Percentiles rank a stretch among this genome's conserved stretches.
phyloP scores from a whole-genome alignment of 2,888 invertebrate species.

The Orthonychiurus folsomi region DNA sequence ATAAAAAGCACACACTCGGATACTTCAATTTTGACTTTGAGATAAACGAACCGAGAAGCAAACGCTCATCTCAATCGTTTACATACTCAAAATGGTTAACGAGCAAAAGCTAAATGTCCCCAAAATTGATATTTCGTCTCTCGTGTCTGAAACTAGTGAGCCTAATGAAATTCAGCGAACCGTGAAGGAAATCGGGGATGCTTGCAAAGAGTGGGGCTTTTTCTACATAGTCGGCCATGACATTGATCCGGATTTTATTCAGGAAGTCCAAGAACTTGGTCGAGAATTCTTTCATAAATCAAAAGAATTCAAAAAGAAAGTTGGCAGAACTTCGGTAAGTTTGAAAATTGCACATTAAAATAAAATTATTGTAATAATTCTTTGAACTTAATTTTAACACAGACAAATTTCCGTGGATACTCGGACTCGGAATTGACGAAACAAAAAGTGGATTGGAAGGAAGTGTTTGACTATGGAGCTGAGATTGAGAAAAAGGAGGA shows the following conservation, averaged over 20 bases:
- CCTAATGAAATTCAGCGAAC: conserved; percentile 11
- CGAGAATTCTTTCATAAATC: conserved; percentile 27
- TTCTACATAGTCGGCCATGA: conserved; percentile 32
- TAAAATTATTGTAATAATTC: too few relatives aligned
- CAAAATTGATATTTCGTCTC: conserved; percentile 24
- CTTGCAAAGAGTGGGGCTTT: conserved; percentile 33
- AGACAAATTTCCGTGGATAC: conserved; percentile 31
- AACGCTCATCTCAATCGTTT: too few relatives aligned
- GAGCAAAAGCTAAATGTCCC: conserved; percentile 19
- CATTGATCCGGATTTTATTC: conserved; percentile 15
- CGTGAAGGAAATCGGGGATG: conserved; percentile 23
- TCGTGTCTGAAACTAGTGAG: conserved; percentile 1
- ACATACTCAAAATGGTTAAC: not conserved
- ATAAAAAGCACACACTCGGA: too few relatives aligned
- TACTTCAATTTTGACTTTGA: too few relatives aligned
- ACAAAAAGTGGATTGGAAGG: conserved; percentile 24
- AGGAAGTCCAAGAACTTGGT: conserved; percentile 17
- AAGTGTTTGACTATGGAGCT: conserved; percentile 23
- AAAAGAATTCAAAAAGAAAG: conserved; percentile 22
- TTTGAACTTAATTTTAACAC: too few relatives aligned
- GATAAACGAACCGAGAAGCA: too few relatives aligned
- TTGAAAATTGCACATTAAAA: too few relatives aligned
- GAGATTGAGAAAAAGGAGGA: conserved; percentile 15
- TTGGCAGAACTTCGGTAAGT: conserved; percentile 27
- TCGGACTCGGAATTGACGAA: conserved; percentile 26